Evolutionary conservation across 1,140 invertebrate species (phyloP).

Genomic region (Sycophaga agraensis): DNA sequence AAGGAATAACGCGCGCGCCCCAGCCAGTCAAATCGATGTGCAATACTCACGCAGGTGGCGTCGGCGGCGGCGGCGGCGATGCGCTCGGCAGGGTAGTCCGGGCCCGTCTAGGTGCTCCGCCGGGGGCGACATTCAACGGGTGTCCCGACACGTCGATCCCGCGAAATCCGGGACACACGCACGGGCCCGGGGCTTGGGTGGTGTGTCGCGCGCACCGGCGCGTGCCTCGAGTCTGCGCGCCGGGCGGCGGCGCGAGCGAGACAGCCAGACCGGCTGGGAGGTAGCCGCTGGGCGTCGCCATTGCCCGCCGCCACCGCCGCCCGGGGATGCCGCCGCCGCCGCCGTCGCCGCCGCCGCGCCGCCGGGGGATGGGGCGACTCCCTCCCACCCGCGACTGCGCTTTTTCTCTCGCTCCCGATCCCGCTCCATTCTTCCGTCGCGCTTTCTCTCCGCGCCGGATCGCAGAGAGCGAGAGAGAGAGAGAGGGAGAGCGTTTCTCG

Average conservation of each 20-base stretch:
- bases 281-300: conserved; percentile 52
- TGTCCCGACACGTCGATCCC: too few species aligned
- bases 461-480: too few species aligned
- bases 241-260: conserved; percentile 37
- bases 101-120: too few species aligned
- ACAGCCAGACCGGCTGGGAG: conserved; percentile 14
- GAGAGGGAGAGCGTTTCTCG: too few species aligned
- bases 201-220: neutral
- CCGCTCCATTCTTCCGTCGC: too few species aligned
- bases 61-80: too few species aligned
- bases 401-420: conserved; percentile 1
- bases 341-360: conserved; percentile 23
- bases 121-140: too few species aligned
- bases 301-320: conserved; percentile 25
- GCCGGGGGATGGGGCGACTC: conserved; percentile 28
- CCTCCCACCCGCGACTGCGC: neutral
- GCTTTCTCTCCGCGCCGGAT: too few species aligned
- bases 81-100: too few species aligned
- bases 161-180: neutral
- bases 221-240: conserved; percentile 37
- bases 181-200: neutral
- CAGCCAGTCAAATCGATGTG: too few species aligned
- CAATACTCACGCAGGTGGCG: too few species aligned
- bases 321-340: neutral
- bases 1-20: too few species aligned